A percentile compares a stretch with the other conserved stretches of the same genome.
Evolutionary conservation across 2,113 vertebrate species (phyloP).

Genomic region (Mormyrus iriodes): DNA sequence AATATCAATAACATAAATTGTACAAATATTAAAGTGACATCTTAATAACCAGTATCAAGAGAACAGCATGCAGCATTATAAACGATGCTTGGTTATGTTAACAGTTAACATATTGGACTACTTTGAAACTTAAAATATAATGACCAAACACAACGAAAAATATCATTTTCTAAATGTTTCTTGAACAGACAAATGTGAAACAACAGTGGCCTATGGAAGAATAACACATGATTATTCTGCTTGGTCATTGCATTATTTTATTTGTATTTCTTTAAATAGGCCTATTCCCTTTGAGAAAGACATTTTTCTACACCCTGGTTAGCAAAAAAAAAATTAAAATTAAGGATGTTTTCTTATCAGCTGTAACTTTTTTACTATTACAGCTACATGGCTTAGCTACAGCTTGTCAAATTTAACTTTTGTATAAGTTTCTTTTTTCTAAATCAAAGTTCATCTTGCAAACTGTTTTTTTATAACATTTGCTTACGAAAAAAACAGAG

Average conservation of each 20-base stretch:
- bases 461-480: neutral
- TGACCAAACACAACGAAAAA: neutral
- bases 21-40: neutral
- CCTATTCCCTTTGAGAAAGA: neutral
- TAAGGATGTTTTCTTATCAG: neutral
- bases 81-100: neutral
- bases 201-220: neutral
- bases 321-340: neutral
- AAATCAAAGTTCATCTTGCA: neutral
- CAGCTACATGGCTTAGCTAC: neutral
- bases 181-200: neutral
- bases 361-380: neutral
- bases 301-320: neutral
- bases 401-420: neutral
- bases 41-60: neutral
- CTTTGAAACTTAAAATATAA: neutral
- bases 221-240: neutral
- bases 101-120: neutral
- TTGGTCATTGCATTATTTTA: neutral
- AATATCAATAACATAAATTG: conserved; percentile 17
- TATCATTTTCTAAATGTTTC: neutral
- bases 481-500: neutral
- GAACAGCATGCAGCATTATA: neutral
- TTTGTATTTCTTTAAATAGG: no score
- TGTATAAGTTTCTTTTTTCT: neutral